Percentiles rank a stretch among this genome's conserved stretches.
phyloP scores from a whole-genome alignment of 2,888 invertebrate genomes.

The Eulithis prunata region DNA sequence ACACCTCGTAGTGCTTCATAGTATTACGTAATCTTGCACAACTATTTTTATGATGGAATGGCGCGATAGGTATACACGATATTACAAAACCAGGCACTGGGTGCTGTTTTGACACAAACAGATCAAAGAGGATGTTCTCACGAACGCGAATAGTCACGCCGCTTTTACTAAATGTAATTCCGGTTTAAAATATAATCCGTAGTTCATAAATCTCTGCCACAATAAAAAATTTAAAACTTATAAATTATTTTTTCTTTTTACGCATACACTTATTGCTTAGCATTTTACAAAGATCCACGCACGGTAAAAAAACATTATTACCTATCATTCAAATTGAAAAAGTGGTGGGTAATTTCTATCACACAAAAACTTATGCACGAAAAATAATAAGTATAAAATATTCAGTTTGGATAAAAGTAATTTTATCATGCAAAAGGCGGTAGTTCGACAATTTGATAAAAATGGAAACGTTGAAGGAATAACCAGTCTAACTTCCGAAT shows the following conservation, averaged over 20 bases:
- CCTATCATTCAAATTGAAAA: slow-evolving; percentile 32
- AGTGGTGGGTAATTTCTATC: slow-evolving; percentile 39
- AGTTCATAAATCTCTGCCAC: too few relatives aligned
- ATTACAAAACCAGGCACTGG: too few relatives aligned
- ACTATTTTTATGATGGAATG: too few relatives aligned
- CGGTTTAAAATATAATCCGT: too few relatives aligned
- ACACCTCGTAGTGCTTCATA: too few relatives aligned
- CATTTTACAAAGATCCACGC: slow-evolving; percentile 18
- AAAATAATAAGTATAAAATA: slow-evolving; percentile 7
- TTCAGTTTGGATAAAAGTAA: slow-evolving; percentile 5
- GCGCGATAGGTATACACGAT: too few relatives aligned
- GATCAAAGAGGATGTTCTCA: too few relatives aligned
- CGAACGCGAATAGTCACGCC: too few relatives aligned
- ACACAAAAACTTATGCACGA: slow-evolving; percentile 22
- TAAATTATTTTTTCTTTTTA: neutral
- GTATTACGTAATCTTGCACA: too few relatives aligned
- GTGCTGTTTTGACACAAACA: too few relatives aligned
- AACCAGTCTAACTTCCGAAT: neutral
- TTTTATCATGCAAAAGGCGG: slow-evolving; percentile 23
- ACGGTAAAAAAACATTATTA: slow-evolving; percentile 45
- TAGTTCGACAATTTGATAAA: slow-evolving; percentile 14
- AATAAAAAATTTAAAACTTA: neutral
- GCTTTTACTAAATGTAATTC: too few relatives aligned
- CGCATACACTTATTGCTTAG: neutral
- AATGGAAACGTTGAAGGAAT: slow-evolving; percentile 21